Evolutionary conservation across 2,113 vertebrate genomes (phyloP).

Genomic region (Chionis minor): DNA sequence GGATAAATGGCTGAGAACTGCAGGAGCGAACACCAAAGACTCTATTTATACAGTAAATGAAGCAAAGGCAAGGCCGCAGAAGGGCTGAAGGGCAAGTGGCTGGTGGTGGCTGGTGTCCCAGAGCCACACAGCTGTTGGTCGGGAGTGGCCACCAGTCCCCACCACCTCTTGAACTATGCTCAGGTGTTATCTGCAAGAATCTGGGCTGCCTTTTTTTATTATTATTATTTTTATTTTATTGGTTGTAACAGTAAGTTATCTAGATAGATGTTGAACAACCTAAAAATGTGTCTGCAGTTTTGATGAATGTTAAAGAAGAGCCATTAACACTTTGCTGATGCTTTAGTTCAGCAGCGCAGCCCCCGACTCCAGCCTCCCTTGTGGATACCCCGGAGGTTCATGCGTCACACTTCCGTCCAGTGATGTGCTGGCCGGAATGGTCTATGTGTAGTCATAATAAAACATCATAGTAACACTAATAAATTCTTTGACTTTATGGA

Average conservation of each 20-base stretch:
- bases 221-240: background rate
- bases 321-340: background rate
- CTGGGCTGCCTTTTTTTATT: background rate
- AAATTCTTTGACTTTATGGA: background rate
- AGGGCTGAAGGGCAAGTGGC: fast-evolving
- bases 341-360: background rate
- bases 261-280: background rate
- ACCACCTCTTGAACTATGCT: background rate
- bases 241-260: background rate
- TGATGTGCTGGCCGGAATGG: fast-evolving
- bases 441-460: background rate
- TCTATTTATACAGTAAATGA: background rate
- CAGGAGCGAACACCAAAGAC: background rate
- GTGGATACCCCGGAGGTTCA: background rate
- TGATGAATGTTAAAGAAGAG: background rate
- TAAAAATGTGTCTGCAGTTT: background rate
- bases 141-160: background rate
- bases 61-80: background rate
- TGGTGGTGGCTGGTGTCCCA: fast-evolving
- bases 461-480: background rate
- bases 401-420: fast-evolving
- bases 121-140: background rate
- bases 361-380: background rate
- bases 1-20: background rate
- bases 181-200: background rate